Evolutionary conservation across 2,797 vertebrate species (phyloP), one percentile per base, ranked within the genome.

Genomic region (Parotocinclus haroldoi): DNA sequence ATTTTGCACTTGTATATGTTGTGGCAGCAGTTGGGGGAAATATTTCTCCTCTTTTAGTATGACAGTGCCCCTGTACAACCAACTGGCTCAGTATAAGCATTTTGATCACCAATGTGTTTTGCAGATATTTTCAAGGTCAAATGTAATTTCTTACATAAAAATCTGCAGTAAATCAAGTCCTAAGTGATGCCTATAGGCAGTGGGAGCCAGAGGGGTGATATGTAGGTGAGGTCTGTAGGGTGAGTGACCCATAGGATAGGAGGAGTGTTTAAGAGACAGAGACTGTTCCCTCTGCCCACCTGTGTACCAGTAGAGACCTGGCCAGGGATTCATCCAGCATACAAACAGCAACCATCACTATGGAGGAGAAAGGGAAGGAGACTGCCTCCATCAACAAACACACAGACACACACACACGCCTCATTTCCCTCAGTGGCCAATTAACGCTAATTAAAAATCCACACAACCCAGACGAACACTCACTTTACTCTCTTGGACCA

Each of bases 341-440:
- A 76, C 64, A 71, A 77, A 82, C 66, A 83, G 48, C 14, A 70
- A 75, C 72, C 70, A 64, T 66, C 79, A 50, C 78, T 48, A 42
- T 74, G 79, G 75, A 80, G 56, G 59, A 61, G 59, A 53, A 36
- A 46, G 17, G 51, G 51, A 72, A 74, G 27, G 18, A 61, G 63
- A 46, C 58, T 37, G 44, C 58, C 59, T 66, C 71, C 58, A 52
- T 54, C 50, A 64, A 14, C 19, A 67, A 58, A 67, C 53, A 58
- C 38, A 70, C 53, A 56, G 36, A 19, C 51, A 48, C 48, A 52
- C 17, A 27, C 56, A 40, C 39, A 52, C 9, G 44, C 38, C 53
- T 75, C 83, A 75, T 74, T 86, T 90, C 86, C 88, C 89, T 88
- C 75, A 72, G 88, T 87, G 88, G 82, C 89, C 88, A 91, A 90